Percentiles rank a stretch among this genome's conserved stretches.
Evolutionary conservation across 2,797 vertebrate species (phyloP).

Genomic region (Chloroceryle amazona): DNA sequence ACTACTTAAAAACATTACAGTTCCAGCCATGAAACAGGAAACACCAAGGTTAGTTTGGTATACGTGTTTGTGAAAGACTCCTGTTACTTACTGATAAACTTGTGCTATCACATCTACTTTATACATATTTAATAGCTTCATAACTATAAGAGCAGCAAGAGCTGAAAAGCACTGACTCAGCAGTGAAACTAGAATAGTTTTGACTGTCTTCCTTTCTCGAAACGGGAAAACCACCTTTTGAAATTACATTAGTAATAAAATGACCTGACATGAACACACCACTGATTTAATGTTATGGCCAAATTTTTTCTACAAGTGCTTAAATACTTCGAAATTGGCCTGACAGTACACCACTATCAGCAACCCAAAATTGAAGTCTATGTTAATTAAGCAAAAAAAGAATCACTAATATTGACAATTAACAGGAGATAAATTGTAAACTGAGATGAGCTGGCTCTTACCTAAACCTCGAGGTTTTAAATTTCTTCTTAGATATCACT

Average conservation of each 20-base stretch:
- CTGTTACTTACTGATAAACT: neutral
- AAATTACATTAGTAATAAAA: neutral
- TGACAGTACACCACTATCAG: neutral
- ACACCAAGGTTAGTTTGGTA: neutral
- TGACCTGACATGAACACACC: neutral
- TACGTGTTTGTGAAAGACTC: neutral
- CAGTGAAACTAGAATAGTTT: neutral
- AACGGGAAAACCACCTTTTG: neutral
- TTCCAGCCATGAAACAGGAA: neutral
- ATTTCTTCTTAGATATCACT: constrained; percentile 96
- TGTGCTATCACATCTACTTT: neutral
- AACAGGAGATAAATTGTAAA: neutral
- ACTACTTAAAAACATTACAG: neutral
- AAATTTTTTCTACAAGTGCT: neutral
- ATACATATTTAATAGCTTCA: neutral
- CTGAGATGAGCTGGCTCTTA: constrained; percentile 69
- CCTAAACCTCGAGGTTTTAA: constrained; percentile 98
- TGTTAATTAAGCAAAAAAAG: neutral
- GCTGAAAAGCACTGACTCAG: neutral
- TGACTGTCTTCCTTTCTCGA: neutral
- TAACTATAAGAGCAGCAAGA: neutral
- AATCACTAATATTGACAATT: neutral
- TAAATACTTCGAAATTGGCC: neutral
- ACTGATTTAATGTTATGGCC: neutral
- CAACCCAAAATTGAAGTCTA: neutral